Base-by-base conservation (phyloP, 2,888 invertebrate genomes). In the Sclerodermus sp. region DNA sequence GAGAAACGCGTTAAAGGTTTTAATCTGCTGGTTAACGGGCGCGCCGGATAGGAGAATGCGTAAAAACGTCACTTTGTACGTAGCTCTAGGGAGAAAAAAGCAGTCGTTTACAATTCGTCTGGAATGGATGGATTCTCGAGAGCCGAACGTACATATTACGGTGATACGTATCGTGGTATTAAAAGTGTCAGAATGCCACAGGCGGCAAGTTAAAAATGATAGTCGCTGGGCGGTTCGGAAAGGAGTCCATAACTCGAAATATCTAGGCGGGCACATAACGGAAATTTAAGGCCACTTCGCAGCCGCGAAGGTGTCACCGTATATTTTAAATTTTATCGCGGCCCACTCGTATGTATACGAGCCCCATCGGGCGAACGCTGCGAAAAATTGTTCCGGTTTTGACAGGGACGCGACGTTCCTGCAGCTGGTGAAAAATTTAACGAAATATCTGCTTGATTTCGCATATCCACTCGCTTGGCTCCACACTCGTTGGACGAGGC, bases 261-360 rank as follows among this genome's bases (percentile, higher is more conserved):
- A 68, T 60, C 67, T 61, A 58, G 61, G 56, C 53, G 52, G 58
- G 57, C 55, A 49, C 60, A 55, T 63, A 68, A 64, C 61, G 62
- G 58, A 68, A 71, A 71, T 71, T 70, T 71, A 68, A 62, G 67
- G 66, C 63, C 66, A 64, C 62, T 64, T 64, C 59, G 57, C 48
- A 50, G 52, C 57, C 54, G 46, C 60, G 53, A 49, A 55, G 55
- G 62, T 60, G 59, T 64, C 64, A 58, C 49, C 62, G 61, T 68
- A 68, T 64, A 68, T 71, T 68, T 68, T 57, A 60, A 60, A 61
- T 68, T 70, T 71, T 67, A 67, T 66, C 67, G 60, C 49, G 43
- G 48, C 32, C 48, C n/a, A 34, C 6, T 34, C 48, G 45, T 57
- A 64, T 55, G 51, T 55, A 49, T 55, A 49, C 48, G 53, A 30